These are phyloP conservation scores for Chymomyza amoena DNA, from an alignment of 2,888 invertebrate genomes.

Conservation along the genomic window DNA sequence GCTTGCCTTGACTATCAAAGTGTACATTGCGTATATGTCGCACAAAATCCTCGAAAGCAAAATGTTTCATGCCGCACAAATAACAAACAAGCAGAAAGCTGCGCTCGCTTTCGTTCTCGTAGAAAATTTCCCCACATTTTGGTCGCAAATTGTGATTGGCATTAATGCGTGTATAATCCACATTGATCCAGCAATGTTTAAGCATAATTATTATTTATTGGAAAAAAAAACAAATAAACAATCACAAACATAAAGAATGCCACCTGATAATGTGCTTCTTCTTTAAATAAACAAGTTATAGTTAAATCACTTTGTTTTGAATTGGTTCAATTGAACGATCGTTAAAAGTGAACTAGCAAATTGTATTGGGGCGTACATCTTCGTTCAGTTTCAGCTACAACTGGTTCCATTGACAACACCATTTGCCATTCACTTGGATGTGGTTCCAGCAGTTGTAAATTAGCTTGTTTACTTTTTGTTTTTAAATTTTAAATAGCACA, in stretches of 20 bases:
- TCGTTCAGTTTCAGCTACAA: no score
- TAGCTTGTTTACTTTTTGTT: no score
- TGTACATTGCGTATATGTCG: slow-evolving; percentile 59
- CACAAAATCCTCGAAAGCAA: slow-evolving; percentile 56
- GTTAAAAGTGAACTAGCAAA: no score
- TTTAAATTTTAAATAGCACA: no score
- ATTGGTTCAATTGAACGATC: background rate
- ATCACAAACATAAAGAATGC: slow-evolving; percentile 4
- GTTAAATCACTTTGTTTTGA: background rate
- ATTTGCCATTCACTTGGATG: no score
- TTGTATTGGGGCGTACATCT: no score
- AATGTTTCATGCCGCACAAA: slow-evolving; percentile 62
- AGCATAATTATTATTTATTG: slow-evolving; percentile 46
- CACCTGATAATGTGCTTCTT: background rate
- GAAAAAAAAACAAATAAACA: slow-evolving; percentile 28
- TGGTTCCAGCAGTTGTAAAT: no score
- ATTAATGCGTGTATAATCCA: slow-evolving; percentile 49
- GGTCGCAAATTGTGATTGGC: slow-evolving; percentile 48
- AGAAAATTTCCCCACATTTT: slow-evolving; percentile 64
- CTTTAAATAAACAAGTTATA: background rate
- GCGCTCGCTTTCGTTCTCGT: slow-evolving; percentile 43
- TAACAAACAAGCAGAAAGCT: slow-evolving; percentile 53
- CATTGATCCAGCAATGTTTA: slow-evolving; percentile 54
- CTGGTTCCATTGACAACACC: no score
- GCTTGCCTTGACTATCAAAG: slow-evolving; percentile 40